These are phyloP conservation scores for Plecturocebus donacophilus DNA, from an alignment of 2,113 vertebrate genomes.

Conservation along the genomic window DNA sequence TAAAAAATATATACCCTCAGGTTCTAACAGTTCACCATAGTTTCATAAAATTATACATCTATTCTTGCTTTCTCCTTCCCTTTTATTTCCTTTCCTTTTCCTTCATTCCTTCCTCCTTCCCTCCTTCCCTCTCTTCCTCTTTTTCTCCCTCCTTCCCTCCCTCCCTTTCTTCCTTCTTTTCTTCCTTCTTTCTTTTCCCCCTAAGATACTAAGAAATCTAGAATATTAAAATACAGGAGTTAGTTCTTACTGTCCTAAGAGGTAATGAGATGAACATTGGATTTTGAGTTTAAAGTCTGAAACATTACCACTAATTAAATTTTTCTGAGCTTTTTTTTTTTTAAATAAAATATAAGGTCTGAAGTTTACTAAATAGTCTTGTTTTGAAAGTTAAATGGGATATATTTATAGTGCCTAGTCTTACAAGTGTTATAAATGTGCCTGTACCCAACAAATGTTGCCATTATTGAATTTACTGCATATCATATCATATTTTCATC, in stretches of 20 bases:
- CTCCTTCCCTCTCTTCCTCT: accelerated
- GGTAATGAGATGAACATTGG: neutral
- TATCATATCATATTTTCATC: neutral
- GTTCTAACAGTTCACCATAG: slow-evolving; percentile 60
- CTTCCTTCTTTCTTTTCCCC: neutral
- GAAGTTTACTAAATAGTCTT: neutral
- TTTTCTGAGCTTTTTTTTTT: neutral
- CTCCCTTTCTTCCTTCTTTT: neutral
- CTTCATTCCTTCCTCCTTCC: too few relatives aligned
- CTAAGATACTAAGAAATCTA: neutral
- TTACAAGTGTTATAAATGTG: neutral
- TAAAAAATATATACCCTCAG: slow-evolving; percentile 1
- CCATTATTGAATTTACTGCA: neutral
- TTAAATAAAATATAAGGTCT: neutral
- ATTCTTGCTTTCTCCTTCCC: neutral
- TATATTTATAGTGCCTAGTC: neutral
- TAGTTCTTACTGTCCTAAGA: neutral
- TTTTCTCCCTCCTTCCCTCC: too few relatives aligned
- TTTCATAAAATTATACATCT: slow-evolving; percentile 8
- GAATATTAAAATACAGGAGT: neutral
- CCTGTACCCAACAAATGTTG: neutral
- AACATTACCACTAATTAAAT: neutral
- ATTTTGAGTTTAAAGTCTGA: slow-evolving; percentile 4
- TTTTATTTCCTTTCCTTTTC: neutral
- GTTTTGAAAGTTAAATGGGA: neutral